phyloP scores from a whole-genome alignment of 2,113 vertebrate genomes.

The Chaetodon auriga region DNA sequence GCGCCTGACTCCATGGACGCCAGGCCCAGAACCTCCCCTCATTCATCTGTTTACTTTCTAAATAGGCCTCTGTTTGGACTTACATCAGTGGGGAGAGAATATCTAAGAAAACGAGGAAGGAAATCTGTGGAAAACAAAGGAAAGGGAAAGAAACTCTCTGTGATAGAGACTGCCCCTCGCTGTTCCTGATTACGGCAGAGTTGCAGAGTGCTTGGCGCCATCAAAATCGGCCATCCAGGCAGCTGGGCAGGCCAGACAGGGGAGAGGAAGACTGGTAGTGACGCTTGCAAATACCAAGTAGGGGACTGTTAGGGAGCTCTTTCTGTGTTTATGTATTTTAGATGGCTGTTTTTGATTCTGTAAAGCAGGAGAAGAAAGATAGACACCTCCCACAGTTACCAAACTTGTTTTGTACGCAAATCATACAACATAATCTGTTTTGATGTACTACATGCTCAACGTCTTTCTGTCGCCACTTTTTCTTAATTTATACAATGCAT shows the following conservation, averaged over 20 bases:
- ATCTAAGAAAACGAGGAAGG: slow-evolving; percentile 90
- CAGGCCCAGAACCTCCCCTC: slow-evolving; percentile 80
- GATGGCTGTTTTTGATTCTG: slow-evolving; percentile 82
- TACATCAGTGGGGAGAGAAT: slow-evolving; percentile 87
- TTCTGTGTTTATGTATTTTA: slow-evolving; percentile 83
- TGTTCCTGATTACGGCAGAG: slow-evolving; percentile 85
- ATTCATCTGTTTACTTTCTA: slow-evolving; percentile 88
- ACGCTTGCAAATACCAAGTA: slow-evolving; percentile 79
- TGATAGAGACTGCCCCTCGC: slow-evolving; percentile 84
- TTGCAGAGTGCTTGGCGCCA: slow-evolving; percentile 84
- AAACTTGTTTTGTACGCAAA: slow-evolving; percentile 63
- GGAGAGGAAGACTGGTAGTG: slow-evolving; percentile 79
- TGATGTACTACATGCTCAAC: slow-evolving; percentile 20
- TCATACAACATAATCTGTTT: slow-evolving; percentile 57
- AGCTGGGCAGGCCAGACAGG: slow-evolving; percentile 79
- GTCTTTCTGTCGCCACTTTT: slow-evolving; percentile 1
- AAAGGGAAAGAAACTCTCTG: slow-evolving; percentile 87
- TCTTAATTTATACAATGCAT: not conserved
- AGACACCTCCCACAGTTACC: slow-evolving; percentile 56
- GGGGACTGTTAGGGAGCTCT: slow-evolving; percentile 72
- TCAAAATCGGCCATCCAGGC: slow-evolving; percentile 82
- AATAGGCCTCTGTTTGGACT: slow-evolving; percentile 88
- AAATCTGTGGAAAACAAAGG: slow-evolving; percentile 89
- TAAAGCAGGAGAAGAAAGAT: slow-evolving; percentile 74
- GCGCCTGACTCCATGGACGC: slow-evolving; percentile 75